A percentile compares a stretch with the other conserved stretches of the same genome.
Conservation (phyloP, 2,113 vertebrate genomes). For the Mus pahari region DNA sequence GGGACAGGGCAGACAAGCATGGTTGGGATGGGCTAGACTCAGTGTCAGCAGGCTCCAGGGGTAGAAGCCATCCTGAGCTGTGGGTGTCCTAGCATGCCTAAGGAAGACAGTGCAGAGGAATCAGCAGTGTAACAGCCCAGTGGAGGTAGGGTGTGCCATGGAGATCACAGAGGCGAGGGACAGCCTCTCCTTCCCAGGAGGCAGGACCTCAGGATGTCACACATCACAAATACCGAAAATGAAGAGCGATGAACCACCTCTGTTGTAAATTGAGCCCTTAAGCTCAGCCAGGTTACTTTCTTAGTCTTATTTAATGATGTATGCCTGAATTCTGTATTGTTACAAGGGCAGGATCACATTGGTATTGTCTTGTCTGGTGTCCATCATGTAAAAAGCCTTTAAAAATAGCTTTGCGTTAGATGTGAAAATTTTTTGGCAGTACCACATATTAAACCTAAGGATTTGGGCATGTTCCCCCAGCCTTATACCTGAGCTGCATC, state of each 20-base stretch:
- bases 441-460: neutral
- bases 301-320: neutral
- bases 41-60: neutral
- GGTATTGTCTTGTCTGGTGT: neutral
- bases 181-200: too few relatives aligned
- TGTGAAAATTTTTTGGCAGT: neutral
- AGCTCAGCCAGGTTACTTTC: neutral
- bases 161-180: too few relatives aligned
- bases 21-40: neutral
- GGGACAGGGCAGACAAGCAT: accelerated
- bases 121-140: neutral
- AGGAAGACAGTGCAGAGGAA: neutral
- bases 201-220: neutral
- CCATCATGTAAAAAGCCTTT: neutral
- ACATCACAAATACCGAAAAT: neutral
- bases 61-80: neutral
- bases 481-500: neutral
- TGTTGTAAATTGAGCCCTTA: neutral
- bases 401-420: neutral
- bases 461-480: neutral
- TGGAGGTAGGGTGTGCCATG: neutral
- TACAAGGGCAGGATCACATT: neutral
- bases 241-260: neutral
- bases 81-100: neutral
- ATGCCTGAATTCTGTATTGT: neutral